Percentiles rank a stretch among this genome's conserved stretches.
These are phyloP conservation scores for Galleria mellonella DNA, from an alignment of 1,140 invertebrate genomes.

Conservation along the genomic window DNA sequence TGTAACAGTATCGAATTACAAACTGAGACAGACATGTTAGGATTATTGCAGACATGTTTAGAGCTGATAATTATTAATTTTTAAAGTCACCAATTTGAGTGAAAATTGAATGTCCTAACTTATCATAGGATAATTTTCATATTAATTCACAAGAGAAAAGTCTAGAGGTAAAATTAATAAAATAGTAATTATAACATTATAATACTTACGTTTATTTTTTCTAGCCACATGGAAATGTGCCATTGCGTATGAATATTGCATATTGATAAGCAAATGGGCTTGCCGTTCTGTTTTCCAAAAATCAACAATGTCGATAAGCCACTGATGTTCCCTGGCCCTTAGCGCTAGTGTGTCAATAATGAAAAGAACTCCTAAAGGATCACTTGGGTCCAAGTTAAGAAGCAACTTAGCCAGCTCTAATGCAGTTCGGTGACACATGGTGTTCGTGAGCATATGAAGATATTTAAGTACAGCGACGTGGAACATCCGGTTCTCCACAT, in stretches of 20 bases:
- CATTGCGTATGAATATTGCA: constrained; percentile 89
- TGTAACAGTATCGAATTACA: no score
- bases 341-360: constrained; percentile 93
- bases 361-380: constrained; percentile 88
- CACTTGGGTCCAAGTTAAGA: constrained; percentile 86
- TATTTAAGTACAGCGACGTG: constrained; percentile 92
- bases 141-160: no score
- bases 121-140: no score
- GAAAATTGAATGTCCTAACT: no score
- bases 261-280: constrained; percentile 89
- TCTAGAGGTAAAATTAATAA: no score
- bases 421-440: constrained; percentile 87
- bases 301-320: constrained; percentile 83
- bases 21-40: no score
- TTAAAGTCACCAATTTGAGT: no score
- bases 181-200: no score
- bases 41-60: no score
- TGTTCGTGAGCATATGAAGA: constrained; percentile 85
- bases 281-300: constrained; percentile 81
- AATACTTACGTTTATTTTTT: constrained; percentile 37
- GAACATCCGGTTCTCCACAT: constrained; percentile 89
- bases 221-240: constrained; percentile 79
- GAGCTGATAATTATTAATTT: no score
- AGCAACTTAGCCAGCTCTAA: constrained; percentile 87
- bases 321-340: constrained; percentile 86